These are phyloP conservation scores for Liposcelis brunnea DNA, from an alignment of 2,888 invertebrate genomes.

Conservation along the genomic window DNA sequence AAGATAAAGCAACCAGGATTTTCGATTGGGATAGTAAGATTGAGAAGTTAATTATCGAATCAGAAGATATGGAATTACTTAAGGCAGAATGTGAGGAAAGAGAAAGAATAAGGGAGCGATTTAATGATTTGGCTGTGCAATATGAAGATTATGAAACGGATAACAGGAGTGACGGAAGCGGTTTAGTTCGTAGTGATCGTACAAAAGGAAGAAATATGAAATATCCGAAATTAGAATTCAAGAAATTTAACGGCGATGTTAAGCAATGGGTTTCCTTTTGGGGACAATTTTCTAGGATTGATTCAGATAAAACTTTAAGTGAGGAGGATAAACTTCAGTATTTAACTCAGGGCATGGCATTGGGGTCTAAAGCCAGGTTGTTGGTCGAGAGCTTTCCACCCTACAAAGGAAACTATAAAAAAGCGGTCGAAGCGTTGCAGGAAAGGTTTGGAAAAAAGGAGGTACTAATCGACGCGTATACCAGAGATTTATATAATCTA, in stretches of 20 bases:
- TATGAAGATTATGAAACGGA: too few relatives aligned
- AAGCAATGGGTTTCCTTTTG: neutral
- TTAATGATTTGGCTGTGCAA: too few relatives aligned
- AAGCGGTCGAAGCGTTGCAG: neutral
- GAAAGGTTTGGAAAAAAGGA: neutral
- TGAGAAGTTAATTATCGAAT: too few relatives aligned
- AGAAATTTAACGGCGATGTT: neutral
- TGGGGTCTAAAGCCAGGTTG: neutral
- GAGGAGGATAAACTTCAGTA: neutral
- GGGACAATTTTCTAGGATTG: neutral
- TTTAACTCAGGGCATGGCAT: neutral
- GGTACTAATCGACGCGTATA: neutral
- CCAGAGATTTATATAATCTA: neutral
- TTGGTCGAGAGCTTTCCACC: neutral
- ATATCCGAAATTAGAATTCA: too few relatives aligned
- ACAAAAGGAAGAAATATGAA: too few relatives aligned
- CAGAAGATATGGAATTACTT: too few relatives aligned
- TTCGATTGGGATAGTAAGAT: too few relatives aligned
- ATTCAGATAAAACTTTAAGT: neutral
- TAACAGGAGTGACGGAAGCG: too few relatives aligned
- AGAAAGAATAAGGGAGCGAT: too few relatives aligned
- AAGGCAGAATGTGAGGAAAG: too few relatives aligned
- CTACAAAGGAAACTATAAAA: neutral
- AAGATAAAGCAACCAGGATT: too few relatives aligned
- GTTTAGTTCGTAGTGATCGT: too few relatives aligned